Conservation (phyloP, 2,888 invertebrate species). For the Thera obeliscata region DNA sequence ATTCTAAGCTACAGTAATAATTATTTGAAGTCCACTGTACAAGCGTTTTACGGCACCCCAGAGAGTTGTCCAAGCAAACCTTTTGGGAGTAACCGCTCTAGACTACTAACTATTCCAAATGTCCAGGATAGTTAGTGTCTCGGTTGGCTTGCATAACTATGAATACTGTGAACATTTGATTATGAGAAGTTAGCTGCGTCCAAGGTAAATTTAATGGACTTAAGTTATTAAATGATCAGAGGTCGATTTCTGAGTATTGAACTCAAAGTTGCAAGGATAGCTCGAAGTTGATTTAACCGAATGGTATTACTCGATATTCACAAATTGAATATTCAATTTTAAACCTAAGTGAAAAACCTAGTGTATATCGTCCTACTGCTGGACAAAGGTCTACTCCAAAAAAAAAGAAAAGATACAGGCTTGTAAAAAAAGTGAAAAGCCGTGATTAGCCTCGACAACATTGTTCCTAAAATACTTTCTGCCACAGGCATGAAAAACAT, state of each 20-base stretch:
- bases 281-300: not conserved
- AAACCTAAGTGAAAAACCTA: too few species aligned
- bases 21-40: slow-evolving; percentile 29
- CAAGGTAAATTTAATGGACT: not conserved
- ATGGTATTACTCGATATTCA: not conserved
- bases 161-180: slow-evolving; percentile 6
- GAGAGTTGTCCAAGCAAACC: slow-evolving; percentile 4
- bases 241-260: not conserved
- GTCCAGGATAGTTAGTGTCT: not conserved
- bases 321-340: not conserved
- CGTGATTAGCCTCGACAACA: not conserved
- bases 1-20: not conserved
- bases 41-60: slow-evolving; percentile 11
- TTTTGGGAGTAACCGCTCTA: slow-evolving; percentile 1
- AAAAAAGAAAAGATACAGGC: too few species aligned
- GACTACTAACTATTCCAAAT: slow-evolving; percentile 16
- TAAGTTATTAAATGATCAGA: not conserved
- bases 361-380: too few species aligned
- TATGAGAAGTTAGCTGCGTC: not conserved
- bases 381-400: too few species aligned
- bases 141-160: slow-evolving; percentile 5
- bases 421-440: not conserved
- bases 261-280: not conserved
- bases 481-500: slow-evolving; percentile 16
- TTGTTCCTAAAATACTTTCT: slow-evolving; percentile 16